A percentile compares a stretch with the other conserved stretches of the same genome.
phyloP scores from a whole-genome alignment of 1,140 invertebrate genomes.

The Micrasema minimum region DNA sequence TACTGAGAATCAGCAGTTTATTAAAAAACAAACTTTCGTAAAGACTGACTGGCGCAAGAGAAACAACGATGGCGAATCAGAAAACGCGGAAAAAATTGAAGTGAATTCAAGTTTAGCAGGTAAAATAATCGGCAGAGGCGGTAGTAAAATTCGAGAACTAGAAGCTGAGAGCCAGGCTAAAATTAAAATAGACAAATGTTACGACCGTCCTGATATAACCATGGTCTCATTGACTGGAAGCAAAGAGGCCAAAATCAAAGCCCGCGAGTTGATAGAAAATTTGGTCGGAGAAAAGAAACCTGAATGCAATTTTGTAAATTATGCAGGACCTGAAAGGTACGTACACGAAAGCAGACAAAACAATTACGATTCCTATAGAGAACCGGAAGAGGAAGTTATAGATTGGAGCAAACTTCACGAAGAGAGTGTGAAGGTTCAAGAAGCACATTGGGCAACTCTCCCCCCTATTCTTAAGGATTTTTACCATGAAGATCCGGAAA shows the following conservation, averaged over 20 bases:
- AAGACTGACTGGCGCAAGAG: slow-evolving; percentile 12
- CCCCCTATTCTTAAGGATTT: slow-evolving; percentile 83
- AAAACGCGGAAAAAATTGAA: slow-evolving; percentile 22
- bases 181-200: slow-evolving; percentile 61
- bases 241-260: slow-evolving; percentile 65
- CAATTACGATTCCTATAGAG: slow-evolving; percentile 58
- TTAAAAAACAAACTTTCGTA: slow-evolving; percentile 2
- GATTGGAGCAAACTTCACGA: slow-evolving; percentile 61
- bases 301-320: slow-evolving; percentile 19
- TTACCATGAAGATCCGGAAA: slow-evolving; percentile 81
- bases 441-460: slow-evolving; percentile 71
- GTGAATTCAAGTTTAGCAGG: slow-evolving; percentile 55
- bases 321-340: slow-evolving; percentile 45
- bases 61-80: background rate
- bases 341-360: slow-evolving; percentile 54
- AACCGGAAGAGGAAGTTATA: slow-evolving; percentile 57
- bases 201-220: slow-evolving; percentile 60
- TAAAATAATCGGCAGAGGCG: slow-evolving; percentile 73
- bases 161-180: slow-evolving; percentile 64
- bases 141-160: slow-evolving; percentile 79
- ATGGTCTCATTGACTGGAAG: slow-evolving; percentile 67
- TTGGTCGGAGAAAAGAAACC: slow-evolving; percentile 23
- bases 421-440: slow-evolving; percentile 66
- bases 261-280: slow-evolving; percentile 68
- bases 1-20: background rate